A percentile compares a stretch with the other conserved stretches of the same genome.
phyloP scores from a whole-genome alignment of 2,797 vertebrate genomes.

The Eulemur rubriventer region DNA sequence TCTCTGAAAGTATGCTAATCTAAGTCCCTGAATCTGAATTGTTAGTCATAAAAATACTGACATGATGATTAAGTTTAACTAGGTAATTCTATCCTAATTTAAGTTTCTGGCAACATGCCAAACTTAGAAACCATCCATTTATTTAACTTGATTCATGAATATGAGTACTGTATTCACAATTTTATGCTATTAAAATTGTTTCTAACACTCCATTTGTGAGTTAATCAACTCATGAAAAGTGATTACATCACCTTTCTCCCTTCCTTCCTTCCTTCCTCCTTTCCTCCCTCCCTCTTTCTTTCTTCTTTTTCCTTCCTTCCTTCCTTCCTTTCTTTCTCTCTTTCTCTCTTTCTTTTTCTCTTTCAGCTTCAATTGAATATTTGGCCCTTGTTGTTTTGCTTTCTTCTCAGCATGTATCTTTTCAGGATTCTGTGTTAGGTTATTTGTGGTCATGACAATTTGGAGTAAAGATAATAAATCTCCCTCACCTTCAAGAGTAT shows the following conservation, averaged over 20 bases:
- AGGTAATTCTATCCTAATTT: conserved; percentile 20
- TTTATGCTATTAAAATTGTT: neutral
- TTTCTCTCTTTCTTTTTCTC: neutral
- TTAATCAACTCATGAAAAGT: neutral
- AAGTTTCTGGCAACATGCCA: neutral
- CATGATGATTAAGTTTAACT: conserved; percentile 40
- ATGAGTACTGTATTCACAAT: neutral
- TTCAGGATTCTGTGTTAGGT: neutral
- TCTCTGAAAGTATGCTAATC: neutral
- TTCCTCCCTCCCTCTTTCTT: neutral
- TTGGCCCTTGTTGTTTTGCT: neutral
- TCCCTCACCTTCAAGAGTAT: neutral
- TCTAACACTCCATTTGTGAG: neutral
- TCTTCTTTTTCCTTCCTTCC: too few species aligned
- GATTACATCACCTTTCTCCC: neutral
- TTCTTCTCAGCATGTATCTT: neutral
- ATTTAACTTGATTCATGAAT: neutral
- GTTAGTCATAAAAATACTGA: conserved; percentile 55
- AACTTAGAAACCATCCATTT: conserved; percentile 12
- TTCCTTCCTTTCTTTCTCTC: neutral
- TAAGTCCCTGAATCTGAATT: neutral
- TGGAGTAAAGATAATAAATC: neutral
- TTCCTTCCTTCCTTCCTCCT: neutral
- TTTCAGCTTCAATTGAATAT: neutral
- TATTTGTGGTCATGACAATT: neutral